phyloP scores from a whole-genome alignment of 2,888 invertebrate species.

The Ypsolopha scabrella region DNA sequence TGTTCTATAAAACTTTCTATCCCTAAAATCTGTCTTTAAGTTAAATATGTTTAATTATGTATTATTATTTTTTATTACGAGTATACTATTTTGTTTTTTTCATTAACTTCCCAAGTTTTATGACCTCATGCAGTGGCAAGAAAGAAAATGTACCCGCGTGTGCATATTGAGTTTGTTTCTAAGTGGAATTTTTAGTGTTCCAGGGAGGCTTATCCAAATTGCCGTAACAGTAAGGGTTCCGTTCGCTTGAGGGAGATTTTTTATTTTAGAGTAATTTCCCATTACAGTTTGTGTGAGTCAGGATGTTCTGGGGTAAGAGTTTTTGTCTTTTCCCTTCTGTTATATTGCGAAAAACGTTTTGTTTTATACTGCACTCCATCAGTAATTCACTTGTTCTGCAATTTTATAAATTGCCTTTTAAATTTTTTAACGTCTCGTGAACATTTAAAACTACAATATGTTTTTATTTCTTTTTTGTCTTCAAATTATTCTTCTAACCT shows the following conservation, averaged over 20 bases:
- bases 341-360: slow-evolving; percentile 24
- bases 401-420: background rate
- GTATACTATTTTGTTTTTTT: slow-evolving; percentile 1
- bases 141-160: slow-evolving; percentile 27
- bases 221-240: slow-evolving; percentile 54
- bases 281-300: slow-evolving; percentile 59
- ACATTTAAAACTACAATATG: too few species aligned
- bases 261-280: slow-evolving; percentile 64
- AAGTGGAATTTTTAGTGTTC: slow-evolving; percentile 57
- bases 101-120: slow-evolving; percentile 10
- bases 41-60: too few species aligned
- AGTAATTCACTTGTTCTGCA: slow-evolving; percentile 10
- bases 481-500: too few species aligned
- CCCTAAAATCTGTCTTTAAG: too few species aligned
- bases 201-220: slow-evolving; percentile 59
- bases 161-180: slow-evolving; percentile 52
- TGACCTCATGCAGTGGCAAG: slow-evolving; percentile 6
- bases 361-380: slow-evolving; percentile 22
- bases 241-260: slow-evolving; percentile 39
- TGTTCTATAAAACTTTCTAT: too few species aligned
- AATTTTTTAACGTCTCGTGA: too few species aligned
- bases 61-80: too few species aligned
- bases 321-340: slow-evolving; percentile 18
- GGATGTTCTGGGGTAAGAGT: slow-evolving; percentile 46
- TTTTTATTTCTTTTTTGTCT: too few species aligned